Evolutionary conservation across 1,140 invertebrate genomes (phyloP).

Genomic region (Camponotus pennsylvanicus): DNA sequence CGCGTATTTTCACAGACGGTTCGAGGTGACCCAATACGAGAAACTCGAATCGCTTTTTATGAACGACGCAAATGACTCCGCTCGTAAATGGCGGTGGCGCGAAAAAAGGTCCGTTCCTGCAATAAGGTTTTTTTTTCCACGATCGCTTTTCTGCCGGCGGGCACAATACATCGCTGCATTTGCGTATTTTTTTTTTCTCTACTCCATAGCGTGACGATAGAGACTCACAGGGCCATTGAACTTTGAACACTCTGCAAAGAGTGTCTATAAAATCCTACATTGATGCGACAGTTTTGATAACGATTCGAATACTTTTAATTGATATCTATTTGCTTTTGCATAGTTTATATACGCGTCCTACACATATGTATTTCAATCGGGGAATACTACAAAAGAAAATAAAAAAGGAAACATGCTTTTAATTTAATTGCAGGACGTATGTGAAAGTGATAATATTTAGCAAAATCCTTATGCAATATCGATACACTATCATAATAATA

Average conservation of each 20-base stretch:
- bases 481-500: neutral
- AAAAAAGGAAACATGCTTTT: neutral
- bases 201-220: conserved; percentile 47
- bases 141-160: conserved; percentile 44
- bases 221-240: conserved; percentile 55
- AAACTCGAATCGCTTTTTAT: conserved; percentile 69
- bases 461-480: neutral
- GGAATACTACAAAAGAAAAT: neutral
- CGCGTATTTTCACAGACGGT: conserved; percentile 65
- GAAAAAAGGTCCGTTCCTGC: conserved; percentile 63
- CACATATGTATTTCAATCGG: neutral
- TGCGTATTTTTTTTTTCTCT: conserved; percentile 49
- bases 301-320: conserved; percentile 38
- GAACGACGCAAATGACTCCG: conserved; percentile 60
- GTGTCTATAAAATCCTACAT: conserved; percentile 23
- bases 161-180: conserved; percentile 58
- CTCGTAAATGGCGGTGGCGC: conserved; percentile 48
- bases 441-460: neutral
- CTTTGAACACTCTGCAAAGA: conserved; percentile 37
- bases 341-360: neutral
- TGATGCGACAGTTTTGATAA: conserved; percentile 28
- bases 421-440: neutral
- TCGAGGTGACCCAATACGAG: conserved; percentile 43
- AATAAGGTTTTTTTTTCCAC: conserved; percentile 65
- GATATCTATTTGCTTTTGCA: conserved; percentile 16